Base-by-base conservation (phyloP, 2,888 invertebrate genomes). In the Noctua comes region DNA sequence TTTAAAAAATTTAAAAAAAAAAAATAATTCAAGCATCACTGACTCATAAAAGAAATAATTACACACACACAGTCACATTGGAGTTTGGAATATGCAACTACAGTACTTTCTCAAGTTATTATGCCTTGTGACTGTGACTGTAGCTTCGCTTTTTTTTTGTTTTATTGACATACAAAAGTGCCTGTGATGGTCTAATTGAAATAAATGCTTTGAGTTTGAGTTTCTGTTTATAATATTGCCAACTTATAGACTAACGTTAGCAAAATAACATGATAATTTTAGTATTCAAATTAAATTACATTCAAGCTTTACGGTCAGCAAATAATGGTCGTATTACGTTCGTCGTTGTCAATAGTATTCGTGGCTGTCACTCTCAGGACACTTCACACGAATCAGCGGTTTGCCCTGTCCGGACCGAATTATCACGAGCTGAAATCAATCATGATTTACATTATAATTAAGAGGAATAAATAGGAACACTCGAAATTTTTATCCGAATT, bases 341-440 rank as follows among this genome's bases (percentile, higher is more conserved):
- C 1, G 21, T n/a, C 48, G 46, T 54, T 66, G 73, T 84, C 80
- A 73, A 73, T 73, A 54, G 40, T 59, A 80, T 54, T 79, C 51
- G 31, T 31, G 27, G 62, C 80, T 73, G 82, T 82, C 82, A 84
- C 85, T 80, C 46, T 24, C 80, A 73, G 73, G 31, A 36, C 68
- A 84, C 85, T 82, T 80, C 69, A 73, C 40, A 31, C 59, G 46
- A 65, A 80, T 82, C 54, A 73, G 65, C 62, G 69, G 65, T 73
- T 79, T 40, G 10, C 51, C 24, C 59, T 31, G 16, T 21, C 21
- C 59, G 21, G 0, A 31, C 51, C 31, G 21, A 66, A 84, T 79
- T 66, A 31, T 62, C 46, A 66, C 51, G n/a, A 79, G 43, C 43
- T n/a, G 11, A 84, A 27, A 66, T 79, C 66, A 82, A 66, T 75